Evolutionary conservation across 2,113 vertebrate genomes (phyloP).

Genomic region (Conger conger): DNA sequence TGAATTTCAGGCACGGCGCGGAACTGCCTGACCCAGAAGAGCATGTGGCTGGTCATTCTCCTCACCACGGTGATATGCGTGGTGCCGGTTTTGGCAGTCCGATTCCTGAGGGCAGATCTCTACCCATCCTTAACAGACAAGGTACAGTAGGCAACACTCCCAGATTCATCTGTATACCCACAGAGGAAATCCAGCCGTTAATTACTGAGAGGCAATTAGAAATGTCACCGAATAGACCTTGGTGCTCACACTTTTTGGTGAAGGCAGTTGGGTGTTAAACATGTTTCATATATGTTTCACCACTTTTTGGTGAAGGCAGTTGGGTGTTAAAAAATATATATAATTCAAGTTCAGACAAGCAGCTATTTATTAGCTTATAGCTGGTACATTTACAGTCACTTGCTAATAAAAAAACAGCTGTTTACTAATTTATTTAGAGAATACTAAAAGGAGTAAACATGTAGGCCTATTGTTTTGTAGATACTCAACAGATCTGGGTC

Average conservation of each 20-base stretch:
- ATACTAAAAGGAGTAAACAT: too few species aligned
- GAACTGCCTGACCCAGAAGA: conserved; percentile 70
- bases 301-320: not conserved
- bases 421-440: not conserved
- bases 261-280: not conserved
- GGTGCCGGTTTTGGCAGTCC: conserved; percentile 67
- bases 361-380: not conserved
- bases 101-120: conserved; percentile 70
- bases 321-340: too few species aligned
- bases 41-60: conserved; percentile 78
- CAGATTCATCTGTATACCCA: not conserved
- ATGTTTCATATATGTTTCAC: too few species aligned
- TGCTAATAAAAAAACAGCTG: not conserved
- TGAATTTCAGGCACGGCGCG: conserved; percentile 66
- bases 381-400: not conserved
- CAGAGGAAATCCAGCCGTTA: not conserved
- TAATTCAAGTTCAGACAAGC: conserved; percentile 16
- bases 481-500: too few species aligned
- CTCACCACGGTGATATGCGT: conserved; percentile 75
- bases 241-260: not conserved
- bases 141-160: conserved; percentile 62
- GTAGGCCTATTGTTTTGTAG: too few species aligned
- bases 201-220: not conserved
- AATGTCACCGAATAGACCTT: not conserved
- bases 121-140: conserved; percentile 74